These are phyloP conservation scores for Smutsia temminckii DNA, from an alignment of 2,797 vertebrate genomes.

Conservation along the genomic window DNA sequence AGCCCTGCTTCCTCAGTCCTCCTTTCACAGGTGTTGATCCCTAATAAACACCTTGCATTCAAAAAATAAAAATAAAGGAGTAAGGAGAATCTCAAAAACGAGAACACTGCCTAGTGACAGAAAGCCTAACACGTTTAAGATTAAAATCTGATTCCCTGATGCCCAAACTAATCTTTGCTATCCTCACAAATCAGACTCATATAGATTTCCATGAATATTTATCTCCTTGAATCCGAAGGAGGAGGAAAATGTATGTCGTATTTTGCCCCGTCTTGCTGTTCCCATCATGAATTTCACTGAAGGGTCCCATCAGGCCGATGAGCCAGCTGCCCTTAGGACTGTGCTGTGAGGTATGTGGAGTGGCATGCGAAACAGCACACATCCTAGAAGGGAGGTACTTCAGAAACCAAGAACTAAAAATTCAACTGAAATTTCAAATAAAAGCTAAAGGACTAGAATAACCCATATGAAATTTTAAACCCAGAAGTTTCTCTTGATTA, in stretches of 20 bases:
- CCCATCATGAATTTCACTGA: constrained; percentile 36
- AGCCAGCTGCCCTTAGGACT: constrained; percentile 14
- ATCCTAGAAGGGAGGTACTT: constrained; percentile 38
- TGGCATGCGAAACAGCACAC: neutral
- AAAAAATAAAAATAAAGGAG: neutral
- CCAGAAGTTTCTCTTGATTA: constrained; percentile 73
- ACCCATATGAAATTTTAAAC: constrained; percentile 73
- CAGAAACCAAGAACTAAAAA: constrained; percentile 59
- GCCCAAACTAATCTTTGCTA: constrained; percentile 44
- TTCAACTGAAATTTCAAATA: constrained; percentile 72
- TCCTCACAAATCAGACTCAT: constrained; percentile 42
- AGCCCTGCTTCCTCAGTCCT: neutral
- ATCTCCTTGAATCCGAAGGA: constrained; percentile 55
- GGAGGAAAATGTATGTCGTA: neutral
- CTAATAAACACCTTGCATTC: neutral
- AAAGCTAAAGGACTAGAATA: constrained; percentile 72
- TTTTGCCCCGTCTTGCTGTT: neutral
- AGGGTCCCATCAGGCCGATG: neutral
- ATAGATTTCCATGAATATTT: constrained; percentile 63
- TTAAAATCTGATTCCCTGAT: constrained; percentile 49
- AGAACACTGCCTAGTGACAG: neutral
- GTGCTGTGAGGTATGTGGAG: neutral
- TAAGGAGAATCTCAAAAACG: neutral
- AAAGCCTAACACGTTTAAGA: constrained; percentile 24
- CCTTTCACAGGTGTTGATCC: neutral